Evolutionary conservation across 2,113 vertebrate genomes (phyloP), one percentile per base, ranked within the genome.

Genomic region (Melanerpes formicivorus): DNA sequence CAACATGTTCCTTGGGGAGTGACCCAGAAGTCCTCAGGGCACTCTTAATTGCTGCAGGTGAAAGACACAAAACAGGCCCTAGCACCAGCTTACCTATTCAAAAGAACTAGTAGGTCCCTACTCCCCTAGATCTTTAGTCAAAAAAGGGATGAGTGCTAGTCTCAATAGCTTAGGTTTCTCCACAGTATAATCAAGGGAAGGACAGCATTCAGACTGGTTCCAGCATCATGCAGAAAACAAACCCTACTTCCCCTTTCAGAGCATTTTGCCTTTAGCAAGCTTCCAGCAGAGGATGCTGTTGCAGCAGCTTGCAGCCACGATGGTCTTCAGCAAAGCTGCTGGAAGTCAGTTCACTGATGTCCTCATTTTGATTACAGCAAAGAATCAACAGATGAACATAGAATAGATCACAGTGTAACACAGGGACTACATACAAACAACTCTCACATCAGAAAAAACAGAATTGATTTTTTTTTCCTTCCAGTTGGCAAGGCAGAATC

Each of bases 271-370:
- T 78, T 55, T 14, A 64, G 32, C 52, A 52, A 32, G 50, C 25
- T 11, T 77, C 90, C 93, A 95, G 88, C 74, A 96, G 88, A 87
- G 70, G 93, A 69, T 94, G 90, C 93, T 94, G 71, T 71, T 90
- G 86, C 50, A 92, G 29, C 77, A 87, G 73, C 85, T 60, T 3
- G 32, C 15, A 56, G 77, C 26, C 79, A 71, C 56, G 52, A 69
- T 27, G 71, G 75, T 16, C 64, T 74, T 59, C n/a, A 50, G 48
- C 10, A 56, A 60, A 83, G 42, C 32, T 64, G 37, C 80, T 81
- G 27, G 12, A 91, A 91, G 25, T 37, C 56, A 66, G 9, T 50
- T 56, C 73, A 29, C 32, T 23, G 1, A 63, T 11, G 18, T 30
- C 48, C 5, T 2, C 54, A 46, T 46, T 90, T 70, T 67, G 32